Base-by-base conservation (phyloP, 2,888 invertebrate species). In the Sympetrum striolatum region DNA sequence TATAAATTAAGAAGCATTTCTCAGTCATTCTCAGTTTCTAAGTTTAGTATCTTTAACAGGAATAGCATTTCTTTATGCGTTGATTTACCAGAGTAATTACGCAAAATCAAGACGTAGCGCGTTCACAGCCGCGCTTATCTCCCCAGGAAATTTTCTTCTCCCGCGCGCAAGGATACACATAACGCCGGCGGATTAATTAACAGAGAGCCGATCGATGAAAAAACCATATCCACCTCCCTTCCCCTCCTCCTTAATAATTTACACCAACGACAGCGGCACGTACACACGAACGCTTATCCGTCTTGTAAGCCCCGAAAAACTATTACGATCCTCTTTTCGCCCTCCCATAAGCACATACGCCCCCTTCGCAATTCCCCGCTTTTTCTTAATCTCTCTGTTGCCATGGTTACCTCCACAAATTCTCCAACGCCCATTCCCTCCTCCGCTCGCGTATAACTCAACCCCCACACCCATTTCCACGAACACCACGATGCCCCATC, bases 401-500 rank as follows among this genome's bases (percentile, higher is more conserved):
- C 86, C 86, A 86, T 86, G 86, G 86, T 22, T 86, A 86, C 86
- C 60, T 82, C 82, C 86, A 86, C 86, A 86, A 86, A 86, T 86
- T 60, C 82, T 82, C 82, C 82, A 82, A 82, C 82, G 58, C 82
- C 82, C 82, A 82, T 82, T 53, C 35, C 64, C 64, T 64, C 86
- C 60, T 86, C 60, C 35, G 22, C 86, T n/a, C 60, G 35, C 58
- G n/a, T 35, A 48, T 12, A 12, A 14, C 82, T 18, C 37, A 25
- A 53, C 25, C 81, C 48, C 81, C 14, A n/a, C 22, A n/a, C 39
- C 44, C 53, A 53, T 53, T 31, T 35, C 81, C 81, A 81, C 81
- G 4, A 25, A 53, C 81, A 82, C 31, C 81, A 12, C 81, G 15
- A 15, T 48, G 53, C 18, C 53, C 53, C 53, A 82, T 53, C 81